Conservation (phyloP, 2,113 vertebrate species). For the Syngnathus typhle region DNA sequence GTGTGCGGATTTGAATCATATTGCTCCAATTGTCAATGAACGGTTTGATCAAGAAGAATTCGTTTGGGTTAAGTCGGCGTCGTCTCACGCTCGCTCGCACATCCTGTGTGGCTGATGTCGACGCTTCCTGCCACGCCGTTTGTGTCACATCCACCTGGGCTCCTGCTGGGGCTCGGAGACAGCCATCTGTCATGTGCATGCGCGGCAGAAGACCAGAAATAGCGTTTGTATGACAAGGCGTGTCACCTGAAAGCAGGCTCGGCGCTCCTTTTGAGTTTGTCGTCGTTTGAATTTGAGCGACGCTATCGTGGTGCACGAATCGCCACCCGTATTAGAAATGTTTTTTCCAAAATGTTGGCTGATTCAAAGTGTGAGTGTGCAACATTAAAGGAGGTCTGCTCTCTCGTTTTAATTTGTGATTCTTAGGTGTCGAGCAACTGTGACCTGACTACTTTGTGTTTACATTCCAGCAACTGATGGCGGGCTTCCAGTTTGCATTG, state of each 20-base stretch:
- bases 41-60: too few species aligned
- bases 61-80: neutral
- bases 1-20: neutral
- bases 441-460: neutral
- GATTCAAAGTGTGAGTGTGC: neutral
- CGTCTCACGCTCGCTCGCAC: slow-evolving; percentile 23
- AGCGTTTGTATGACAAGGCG: neutral
- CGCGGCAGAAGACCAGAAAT: neutral
- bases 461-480: slow-evolving; percentile 13
- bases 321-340: too few species aligned
- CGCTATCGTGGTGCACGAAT: too few species aligned
- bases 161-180: slow-evolving; percentile 34
- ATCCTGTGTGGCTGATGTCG: slow-evolving; percentile 56
- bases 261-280: neutral
- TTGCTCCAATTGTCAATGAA: neutral
- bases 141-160: slow-evolving; percentile 57
- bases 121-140: slow-evolving; percentile 62
- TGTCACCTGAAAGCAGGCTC: neutral
- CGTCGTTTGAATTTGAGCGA: neutral
- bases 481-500: slow-evolving; percentile 20
- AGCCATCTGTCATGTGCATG: slow-evolving; percentile 47
- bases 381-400: neutral
- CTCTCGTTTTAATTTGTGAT: slow-evolving; percentile 2
- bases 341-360: neutral
- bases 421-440: neutral